Evolutionary conservation across 2,113 vertebrate species (phyloP).

Genomic region (Diphyllodes magnificus): DNA sequence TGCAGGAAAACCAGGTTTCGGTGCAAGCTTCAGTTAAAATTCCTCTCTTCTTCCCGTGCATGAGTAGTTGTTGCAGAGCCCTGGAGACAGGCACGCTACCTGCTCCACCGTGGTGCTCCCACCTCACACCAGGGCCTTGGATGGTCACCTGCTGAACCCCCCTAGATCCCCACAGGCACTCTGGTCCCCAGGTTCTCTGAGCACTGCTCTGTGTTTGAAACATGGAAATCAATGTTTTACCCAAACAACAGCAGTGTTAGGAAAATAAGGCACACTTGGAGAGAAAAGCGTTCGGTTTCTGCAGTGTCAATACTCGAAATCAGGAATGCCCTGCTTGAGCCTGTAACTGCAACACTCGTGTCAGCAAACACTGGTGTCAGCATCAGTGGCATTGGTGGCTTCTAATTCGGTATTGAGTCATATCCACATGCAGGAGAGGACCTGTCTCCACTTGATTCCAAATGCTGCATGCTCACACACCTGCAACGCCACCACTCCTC

Average conservation of each 20-base stretch:
- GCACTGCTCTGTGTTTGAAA: neutral
- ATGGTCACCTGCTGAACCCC: rapidly evolving
- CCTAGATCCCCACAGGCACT: neutral
- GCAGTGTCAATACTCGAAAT: neutral
- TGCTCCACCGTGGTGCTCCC: neutral
- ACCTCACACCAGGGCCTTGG: neutral
- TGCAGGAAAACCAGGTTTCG: neutral
- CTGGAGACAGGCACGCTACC: neutral
- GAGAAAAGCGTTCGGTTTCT: neutral
- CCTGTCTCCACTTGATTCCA: neutral
- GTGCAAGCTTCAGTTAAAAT: neutral
- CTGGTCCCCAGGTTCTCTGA: neutral
- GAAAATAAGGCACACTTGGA: neutral
- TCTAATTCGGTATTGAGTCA: neutral
- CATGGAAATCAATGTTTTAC: neutral
- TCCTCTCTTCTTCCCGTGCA: neutral
- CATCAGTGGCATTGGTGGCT: neutral
- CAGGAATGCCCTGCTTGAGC: neutral
- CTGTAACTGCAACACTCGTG: rapidly evolving
- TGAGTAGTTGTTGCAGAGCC: neutral
- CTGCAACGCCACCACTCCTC: neutral
- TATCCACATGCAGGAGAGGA: neutral
- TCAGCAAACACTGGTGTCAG: neutral
- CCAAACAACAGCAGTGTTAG: neutral
- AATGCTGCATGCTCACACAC: neutral